Evolutionary conservation across 2,797 vertebrate species (phyloP), one percentile per base, ranked within the genome.

Genomic region (Alcedo atthis): DNA sequence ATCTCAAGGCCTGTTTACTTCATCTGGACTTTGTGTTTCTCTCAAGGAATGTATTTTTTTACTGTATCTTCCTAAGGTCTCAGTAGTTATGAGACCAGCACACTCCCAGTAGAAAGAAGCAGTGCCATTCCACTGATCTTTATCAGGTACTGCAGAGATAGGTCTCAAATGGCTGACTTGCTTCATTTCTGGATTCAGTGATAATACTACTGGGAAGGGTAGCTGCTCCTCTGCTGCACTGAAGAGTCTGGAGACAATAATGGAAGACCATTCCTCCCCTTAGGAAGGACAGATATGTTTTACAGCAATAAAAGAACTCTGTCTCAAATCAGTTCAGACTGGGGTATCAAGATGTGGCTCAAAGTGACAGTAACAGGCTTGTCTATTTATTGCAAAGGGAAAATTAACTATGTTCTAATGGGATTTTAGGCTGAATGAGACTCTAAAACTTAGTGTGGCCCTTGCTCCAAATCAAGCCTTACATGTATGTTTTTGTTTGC

Each of bases 401-500:
- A 83, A 91, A 76, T 40, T 2, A 82, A 24, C n/a, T 68, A 3
- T 40, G 7, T 40, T 64, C 15, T 37, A 88, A 51, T 63, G 63
- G 35, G n/a, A n/a, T 85, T 81, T 89, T 76, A 81, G 69, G 6
- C 67, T 68, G 62, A 94, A 62, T 74, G 43, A 79, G 80, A 92
- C 42, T 64, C 70, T 57, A 84, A 9, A 59, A 13, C n/a, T 91
- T 33, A 68, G 13, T 33, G 33, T 51, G 33, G 61, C 53, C 35
- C 54, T 71, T 87, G 63, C 79, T 94, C 69, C 66, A 48, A 85
- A 85, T 91, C 63, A 83, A 92, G 76, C 64, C 42, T 64, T 33
- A 33, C 2, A 24, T 90, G 76, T 84, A 81, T 94, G 58, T 92
- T 84, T 94, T 87, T 95, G 73, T 93, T 96, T 93, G 91, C 46